phyloP scores from a whole-genome alignment of 2,113 vertebrate genomes.

The Myanophis thanlyinensis region DNA sequence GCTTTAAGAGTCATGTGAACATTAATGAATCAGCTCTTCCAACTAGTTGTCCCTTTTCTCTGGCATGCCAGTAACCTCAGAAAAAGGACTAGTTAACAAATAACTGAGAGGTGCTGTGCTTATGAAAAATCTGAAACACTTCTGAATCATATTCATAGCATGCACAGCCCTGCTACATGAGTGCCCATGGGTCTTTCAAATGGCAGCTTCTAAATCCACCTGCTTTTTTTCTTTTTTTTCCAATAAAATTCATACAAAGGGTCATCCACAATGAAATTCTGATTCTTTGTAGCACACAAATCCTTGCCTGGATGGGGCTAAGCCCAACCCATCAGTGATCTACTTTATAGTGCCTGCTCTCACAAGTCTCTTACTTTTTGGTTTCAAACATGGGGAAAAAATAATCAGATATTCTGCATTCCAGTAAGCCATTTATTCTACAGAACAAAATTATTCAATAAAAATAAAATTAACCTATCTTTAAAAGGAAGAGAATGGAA shows the following conservation, averaged over 20 bases:
- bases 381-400: not conserved
- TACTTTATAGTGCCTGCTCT: not conserved
- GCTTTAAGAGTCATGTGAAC: not conserved
- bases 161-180: not conserved
- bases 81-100: not conserved
- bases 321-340: not conserved
- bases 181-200: not conserved
- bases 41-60: not conserved
- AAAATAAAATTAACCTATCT: not conserved
- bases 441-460: not conserved
- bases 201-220: not conserved
- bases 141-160: not conserved
- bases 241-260: too few relatives aligned
- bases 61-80: not conserved
- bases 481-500: not conserved
- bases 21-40: not conserved
- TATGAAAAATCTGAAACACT: not conserved
- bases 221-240: too few relatives aligned
- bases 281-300: not conserved
- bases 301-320: not conserved
- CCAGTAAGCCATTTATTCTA: not conserved
- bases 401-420: not conserved
- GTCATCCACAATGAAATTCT: too few relatives aligned
- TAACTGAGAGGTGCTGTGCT: not conserved
- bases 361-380: not conserved